Base-by-base conservation (phyloP, 1,140 invertebrate species). In the Hesperophylax magnus region DNA sequence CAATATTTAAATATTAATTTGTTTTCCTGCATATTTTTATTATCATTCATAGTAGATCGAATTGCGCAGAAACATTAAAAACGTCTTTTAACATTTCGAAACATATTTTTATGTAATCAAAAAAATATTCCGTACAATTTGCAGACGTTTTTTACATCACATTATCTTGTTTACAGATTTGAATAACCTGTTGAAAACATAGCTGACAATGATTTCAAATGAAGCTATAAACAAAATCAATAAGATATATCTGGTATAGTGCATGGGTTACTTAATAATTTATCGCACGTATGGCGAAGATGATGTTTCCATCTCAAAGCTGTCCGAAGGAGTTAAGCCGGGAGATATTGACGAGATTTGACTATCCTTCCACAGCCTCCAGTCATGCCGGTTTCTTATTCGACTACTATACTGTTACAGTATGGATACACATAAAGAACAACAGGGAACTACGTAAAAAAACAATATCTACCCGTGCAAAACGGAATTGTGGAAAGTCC, bases 391-490 rank as follows among this genome's bases (percentile, higher is more conserved):
- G 65, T 69, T 69, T 18, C 20, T 5, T 24, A 31, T 11, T 65
- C 7, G 24, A 24, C 61, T 65, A 22, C 24, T 24, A 65, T 65
- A 65, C 24, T 6, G 61, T 31, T 24, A 39, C 15, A 18, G 52
- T 15, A 69, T 6, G 65, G 31, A 69, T 9, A 69, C 27, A 39
- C 34, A 11, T 5, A 15, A 15, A 27, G 3, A 17, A 34, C 22
- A 34, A 22, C 27, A 22, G n/a, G 34, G 24, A 65, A 65, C 61
- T 65, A 18, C 20, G 17, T 52, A 69, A 69, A 69, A 69, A 39
- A 47, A 69, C 9, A n/a, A 3, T 69, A 18, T n/a, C 20, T 52
- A 69, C 3, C 15, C 24, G 15, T 17, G 22, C 15, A 17, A 65
- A 17, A 18, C n/a, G n/a, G 56, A 58, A 58, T 8, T 58, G n/a